Evolutionary conservation across 2,797 vertebrate species (phyloP), one percentile per base, ranked within the genome.

Genomic region (Pipistrellus kuhlii): DNA sequence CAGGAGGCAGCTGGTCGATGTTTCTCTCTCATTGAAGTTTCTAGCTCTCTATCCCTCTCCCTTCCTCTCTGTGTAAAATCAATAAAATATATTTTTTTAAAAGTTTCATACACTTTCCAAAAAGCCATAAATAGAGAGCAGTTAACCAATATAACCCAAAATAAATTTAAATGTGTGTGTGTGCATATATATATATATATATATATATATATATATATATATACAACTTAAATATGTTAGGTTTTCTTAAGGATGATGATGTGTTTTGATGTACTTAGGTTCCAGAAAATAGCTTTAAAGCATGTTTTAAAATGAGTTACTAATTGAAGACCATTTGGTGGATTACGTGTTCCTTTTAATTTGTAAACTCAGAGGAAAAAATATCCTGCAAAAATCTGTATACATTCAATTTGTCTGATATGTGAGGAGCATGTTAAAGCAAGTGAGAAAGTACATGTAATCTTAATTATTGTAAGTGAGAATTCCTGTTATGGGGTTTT

Each of bases 401-500:
- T 2, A 64, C 38, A 90, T 77, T 72, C 11, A 32, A 48, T 57
- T 55, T 90, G 10, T n/a, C 76, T 77, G 51, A 96, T 75, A 75
- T n/a, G 94, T 46, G 30, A 76, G 85, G 23, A 88, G 68, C 69
- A 95, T 59, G 83, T 88, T 95, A 85, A 23, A 82, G 10, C 77
- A 94, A 87, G 66, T 81, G 94, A 95, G 18, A 2, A 87, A 94
- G 96, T 73, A 68, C 1, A 91, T 72, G n/a, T 89, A 88, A 55
- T 81, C 96, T 96, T 91, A 96, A 96, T 96, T 77, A 97, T 62
- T 86, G 90, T 83, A 76, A 59, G 91, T 41, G 97, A 91, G 96
- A 97, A 96, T 10, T 89, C 68, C 95, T 62, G 85, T 44, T 75
- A 44, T 92, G 78, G 9, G 94, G 68, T 78, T 94, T 94, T 71